Conservation (phyloP, 2,113 vertebrate genomes). For the Cercopithecus mona region DNA sequence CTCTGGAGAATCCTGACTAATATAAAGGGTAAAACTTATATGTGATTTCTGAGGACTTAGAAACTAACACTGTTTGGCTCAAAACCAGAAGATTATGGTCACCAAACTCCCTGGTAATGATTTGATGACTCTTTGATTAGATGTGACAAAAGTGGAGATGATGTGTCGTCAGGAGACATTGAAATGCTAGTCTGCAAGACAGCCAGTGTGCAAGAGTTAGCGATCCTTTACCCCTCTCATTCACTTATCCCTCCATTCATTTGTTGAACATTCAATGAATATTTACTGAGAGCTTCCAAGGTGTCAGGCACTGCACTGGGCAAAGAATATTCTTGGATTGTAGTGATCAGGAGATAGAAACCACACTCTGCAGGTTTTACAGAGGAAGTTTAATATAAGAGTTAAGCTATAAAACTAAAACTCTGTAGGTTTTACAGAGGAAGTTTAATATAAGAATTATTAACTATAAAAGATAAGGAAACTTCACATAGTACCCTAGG, state of each 20-base stretch:
- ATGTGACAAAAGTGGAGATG: not conserved
- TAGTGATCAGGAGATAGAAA: not conserved
- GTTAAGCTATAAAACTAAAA: not conserved
- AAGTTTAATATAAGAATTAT: not conserved
- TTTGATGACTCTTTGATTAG: not conserved
- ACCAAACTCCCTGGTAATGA: not conserved
- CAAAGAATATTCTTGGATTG: not conserved
- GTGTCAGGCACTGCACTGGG: not conserved
- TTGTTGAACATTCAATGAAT: not conserved
- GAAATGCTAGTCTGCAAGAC: not conserved
- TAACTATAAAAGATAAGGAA: not conserved
- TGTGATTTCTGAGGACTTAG: not conserved
- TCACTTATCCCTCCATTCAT: not conserved
- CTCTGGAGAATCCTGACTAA: not conserved
- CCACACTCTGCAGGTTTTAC: not conserved
- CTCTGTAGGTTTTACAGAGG: not conserved
- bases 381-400: not conserved
- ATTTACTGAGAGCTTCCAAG: not conserved
- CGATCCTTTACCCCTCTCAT: not conserved
- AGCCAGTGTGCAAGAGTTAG: not conserved
- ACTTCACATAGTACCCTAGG: not conserved
- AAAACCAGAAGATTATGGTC: not conserved
- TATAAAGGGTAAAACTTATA: not conserved
- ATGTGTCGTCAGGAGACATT: not conserved
- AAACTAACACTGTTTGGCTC: not conserved